Base-by-base conservation (phyloP, 2,888 invertebrate genomes). In the Lepidocyrtoides sp. region DNA sequence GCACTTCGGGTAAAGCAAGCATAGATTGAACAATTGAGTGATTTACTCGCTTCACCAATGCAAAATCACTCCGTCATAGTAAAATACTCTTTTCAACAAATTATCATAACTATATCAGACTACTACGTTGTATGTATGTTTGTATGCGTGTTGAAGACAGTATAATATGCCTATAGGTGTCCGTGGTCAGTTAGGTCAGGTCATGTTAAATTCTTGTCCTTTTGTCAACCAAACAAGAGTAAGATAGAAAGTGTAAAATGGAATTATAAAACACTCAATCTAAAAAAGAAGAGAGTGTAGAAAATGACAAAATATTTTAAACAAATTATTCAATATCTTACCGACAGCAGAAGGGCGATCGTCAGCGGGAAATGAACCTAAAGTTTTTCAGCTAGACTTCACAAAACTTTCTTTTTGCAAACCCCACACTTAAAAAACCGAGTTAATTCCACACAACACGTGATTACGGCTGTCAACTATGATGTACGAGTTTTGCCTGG, bases 391-490 rank as follows among this genome's bases (percentile, higher is more conserved):
- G n/a, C n/a, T n/a, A n/a, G n/a, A n/a, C 0, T 66, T 0, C 2
- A 32, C 3, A 7, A 23, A 66, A 2, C 32, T 66, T 66, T 32
- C 66, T n/a, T 32, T 32, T 1, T 29, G 0, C 32, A 14, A 32
- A 32, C 29, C 66, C 14, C 14, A 32, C 32, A 66, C 66, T 66
- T 66, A 66, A 66, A 66, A 66, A 66, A 14, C n/a, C n/a, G n/a
- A 66, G 66, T 66, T 32, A 66, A 66, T 66, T 66, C n/a, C 14
- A 5, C 12, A 29, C 29, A 66, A 66, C 66, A 66, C 32, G 17
- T 66, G 32, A 66, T 66, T 66, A 66, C 66, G 32, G 29, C 66
- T 66, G 66, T 66, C 66, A 66, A 66, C 66, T 66, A 66, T 66
- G 66, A 66, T 66, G 66, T 66, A 66, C 66, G 66, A 66, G 66